Evolutionary conservation across 1,140 invertebrate species (phyloP).

Genomic region (Tenebrio molitor): DNA sequence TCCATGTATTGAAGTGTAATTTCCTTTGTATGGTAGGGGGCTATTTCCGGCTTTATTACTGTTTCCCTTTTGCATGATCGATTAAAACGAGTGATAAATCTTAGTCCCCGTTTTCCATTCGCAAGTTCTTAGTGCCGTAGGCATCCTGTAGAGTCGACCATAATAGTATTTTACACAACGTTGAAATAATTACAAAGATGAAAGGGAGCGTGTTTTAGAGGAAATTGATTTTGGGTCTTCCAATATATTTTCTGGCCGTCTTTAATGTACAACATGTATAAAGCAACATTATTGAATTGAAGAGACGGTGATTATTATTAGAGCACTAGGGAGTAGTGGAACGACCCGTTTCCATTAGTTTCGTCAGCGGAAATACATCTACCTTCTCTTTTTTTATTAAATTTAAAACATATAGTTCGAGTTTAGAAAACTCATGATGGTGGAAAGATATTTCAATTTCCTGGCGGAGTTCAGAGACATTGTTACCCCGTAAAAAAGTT

Average conservation of each 20-base stretch:
- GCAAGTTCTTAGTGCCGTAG: too few species aligned
- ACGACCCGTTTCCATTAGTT: slow-evolving; percentile 17
- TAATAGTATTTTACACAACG: slow-evolving; percentile 43
- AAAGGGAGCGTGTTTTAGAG: slow-evolving; percentile 50
- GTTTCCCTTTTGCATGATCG: too few species aligned
- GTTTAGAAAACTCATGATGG: slow-evolving; percentile 15
- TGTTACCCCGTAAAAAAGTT: slow-evolving; percentile 46
- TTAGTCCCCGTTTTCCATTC: too few species aligned
- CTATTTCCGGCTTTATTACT: too few species aligned
- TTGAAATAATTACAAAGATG: slow-evolving; percentile 54
- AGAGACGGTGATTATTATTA: slow-evolving; percentile 23
- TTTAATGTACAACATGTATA: slow-evolving; percentile 46
- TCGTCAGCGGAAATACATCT: not conserved
- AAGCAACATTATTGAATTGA: slow-evolving; percentile 37
- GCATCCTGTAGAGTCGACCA: not conserved
- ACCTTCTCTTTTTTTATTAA: not conserved
- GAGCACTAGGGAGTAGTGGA: too few species aligned
- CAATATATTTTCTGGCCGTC: slow-evolving; percentile 48
- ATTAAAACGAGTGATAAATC: too few species aligned
- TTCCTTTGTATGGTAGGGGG: too few species aligned
- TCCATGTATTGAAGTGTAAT: too few species aligned
- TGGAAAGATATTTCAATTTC: slow-evolving; percentile 56
- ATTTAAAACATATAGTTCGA: slow-evolving; percentile 10
- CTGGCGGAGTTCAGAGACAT: slow-evolving; percentile 37
- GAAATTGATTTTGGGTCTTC: slow-evolving; percentile 51